Conservation (phyloP, 2,888 invertebrate species). For the Nebria salina region DNA sequence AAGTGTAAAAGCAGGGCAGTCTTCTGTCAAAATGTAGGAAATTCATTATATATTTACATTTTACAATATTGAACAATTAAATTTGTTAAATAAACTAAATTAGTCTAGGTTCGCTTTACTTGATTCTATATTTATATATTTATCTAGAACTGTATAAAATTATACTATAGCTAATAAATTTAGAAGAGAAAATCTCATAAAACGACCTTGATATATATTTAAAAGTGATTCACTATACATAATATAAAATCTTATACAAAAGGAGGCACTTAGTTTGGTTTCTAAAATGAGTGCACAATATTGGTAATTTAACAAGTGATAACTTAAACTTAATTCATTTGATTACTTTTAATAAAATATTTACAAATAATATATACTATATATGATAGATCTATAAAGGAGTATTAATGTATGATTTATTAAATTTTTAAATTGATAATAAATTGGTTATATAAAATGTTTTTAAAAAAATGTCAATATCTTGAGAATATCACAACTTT, state of each 20-base stretch:
- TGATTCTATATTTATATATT: neutral
- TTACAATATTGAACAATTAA: neutral
- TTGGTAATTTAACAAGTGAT: constrained; percentile 41
- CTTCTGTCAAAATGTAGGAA: constrained; percentile 10
- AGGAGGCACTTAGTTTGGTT: constrained; percentile 30
- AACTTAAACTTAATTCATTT: neutral
- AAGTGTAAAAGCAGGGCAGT: constrained; percentile 9
- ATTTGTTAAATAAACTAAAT: neutral
- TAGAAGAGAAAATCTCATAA: constrained; percentile 8
- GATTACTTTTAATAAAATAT: constrained; percentile 14
- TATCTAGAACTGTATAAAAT: neutral
- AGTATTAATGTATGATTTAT: constrained; percentile 15
- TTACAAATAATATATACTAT: constrained; percentile 5
- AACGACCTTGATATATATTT: constrained; percentile 16
- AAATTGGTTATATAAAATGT: neutral
- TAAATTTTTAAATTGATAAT: neutral
- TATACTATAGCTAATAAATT: neutral
- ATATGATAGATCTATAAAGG: constrained; percentile 13
- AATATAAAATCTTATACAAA: constrained; percentile 17
- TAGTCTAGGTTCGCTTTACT: neutral
- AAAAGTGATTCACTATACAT: neutral
- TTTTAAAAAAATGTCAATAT: constrained; percentile 1
- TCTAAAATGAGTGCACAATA: constrained; percentile 33
- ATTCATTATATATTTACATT: constrained; percentile 1
- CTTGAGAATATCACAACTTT: constrained; percentile 12